Evolutionary conservation across 1,140 invertebrate species (phyloP), one percentile per base, ranked within the genome.

Genomic region (Drosophila ananassae): DNA sequence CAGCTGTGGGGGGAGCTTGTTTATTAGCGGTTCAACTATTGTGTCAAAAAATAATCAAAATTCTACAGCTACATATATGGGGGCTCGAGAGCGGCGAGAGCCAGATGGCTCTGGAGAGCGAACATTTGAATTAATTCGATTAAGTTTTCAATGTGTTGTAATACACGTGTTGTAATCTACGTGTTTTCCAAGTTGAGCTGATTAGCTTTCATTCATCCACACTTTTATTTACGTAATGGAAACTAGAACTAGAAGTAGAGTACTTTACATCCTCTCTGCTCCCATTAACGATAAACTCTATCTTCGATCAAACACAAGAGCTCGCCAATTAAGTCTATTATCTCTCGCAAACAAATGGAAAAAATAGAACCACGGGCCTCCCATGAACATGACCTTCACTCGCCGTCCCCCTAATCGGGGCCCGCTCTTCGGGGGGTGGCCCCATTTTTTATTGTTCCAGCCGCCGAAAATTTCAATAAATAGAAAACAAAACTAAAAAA

Each of bases 21-120:
- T 48, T 48, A 24, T 48, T 48, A 25, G 25, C n/a, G 9, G 21
- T 52, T 67, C 50, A 67, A 69, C 39, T 69, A 67, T 67, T 68
- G 48, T 69, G 66, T 57, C 52, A 69, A 69, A 50, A 68, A 32
- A 56, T 55, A 69, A 56, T 37, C 34, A 48, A 64, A 67, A 48
- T 57, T 48, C 25, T 39, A 69, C 50, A 32, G 25, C 1, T 22
- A 44, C 5, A 4, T 6, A 9, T 34, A 22, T 10, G 54, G n/a
- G 28, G 52, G 68, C 54, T n/a, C 37, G 25, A 48, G 56, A 58
- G 41, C 46, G 17, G 9, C 13, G 10, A 10, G 32, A 34, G 63
- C 34, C 6, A 41, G 46, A 62, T 28, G 25, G 25, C 2, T 3
- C 2, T 2, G 2, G 58, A 28, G 24, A 13, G 5, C n/a, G 59